Evolutionary conservation across 2,888 invertebrate genomes (phyloP), one percentile per base, ranked within the genome.

Genomic region (Calliphora vomitoria): DNA sequence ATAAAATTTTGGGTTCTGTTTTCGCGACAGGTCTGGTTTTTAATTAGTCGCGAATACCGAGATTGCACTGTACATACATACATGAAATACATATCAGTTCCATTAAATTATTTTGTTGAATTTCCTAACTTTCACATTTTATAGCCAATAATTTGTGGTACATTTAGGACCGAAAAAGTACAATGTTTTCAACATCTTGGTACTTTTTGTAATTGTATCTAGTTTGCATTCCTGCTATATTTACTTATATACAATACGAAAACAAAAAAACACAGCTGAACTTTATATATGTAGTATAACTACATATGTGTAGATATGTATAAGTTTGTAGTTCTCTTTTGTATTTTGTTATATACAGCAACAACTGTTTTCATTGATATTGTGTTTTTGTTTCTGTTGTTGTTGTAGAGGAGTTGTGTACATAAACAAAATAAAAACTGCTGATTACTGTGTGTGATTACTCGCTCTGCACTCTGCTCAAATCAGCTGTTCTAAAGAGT

Each of bases 401-500:
- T 81, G 53, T 53, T 47, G 38, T 47, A 31, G 55, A 47, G 6
- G 44, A 31, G 1, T 58, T 60, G 15, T 68, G 31, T 64, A 72
- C 55, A 38, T 74, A 79, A 79, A 84, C 83, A 84, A 84, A 71
- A 10, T 47, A 6, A 31, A 64, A 85, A 85, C 84, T 85, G 84
- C 84, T 85, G 84, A 85, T 74, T 85, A 35, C 44, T 68, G 64
- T 35, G 35, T 35, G 4, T 35, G 44, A 15, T 18, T 66, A 8
- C n/a, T 78, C 41, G 66, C 55, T 87, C 60, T 68, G 20, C 68
- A 53, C 25, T 75, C 13, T 62, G 53, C 35, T 75, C 13, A 75
- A 82, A 82, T 85, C 87, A 87, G 87, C 87, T 87, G 87, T 87
- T 87, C 55, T 8, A 31, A 44, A 81, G 87, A 79, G 76, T 60